These are phyloP conservation scores for Darevskia mixta DNA, from an alignment of 2,797 vertebrate species.

Conservation along the genomic window DNA sequence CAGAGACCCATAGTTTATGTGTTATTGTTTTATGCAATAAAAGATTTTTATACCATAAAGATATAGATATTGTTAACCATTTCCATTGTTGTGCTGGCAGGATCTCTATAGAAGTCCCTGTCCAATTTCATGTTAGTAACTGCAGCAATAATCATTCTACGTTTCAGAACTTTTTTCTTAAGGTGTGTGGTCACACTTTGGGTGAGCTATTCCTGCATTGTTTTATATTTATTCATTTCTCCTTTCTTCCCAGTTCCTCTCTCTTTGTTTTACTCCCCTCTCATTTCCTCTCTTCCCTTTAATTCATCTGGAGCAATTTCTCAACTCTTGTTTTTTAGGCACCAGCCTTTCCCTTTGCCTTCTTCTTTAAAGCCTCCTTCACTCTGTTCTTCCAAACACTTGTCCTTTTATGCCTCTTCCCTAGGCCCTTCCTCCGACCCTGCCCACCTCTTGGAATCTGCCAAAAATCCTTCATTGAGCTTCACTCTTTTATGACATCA, in stretches of 20 bases:
- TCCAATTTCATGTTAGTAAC: too few relatives aligned
- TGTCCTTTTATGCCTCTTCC: neutral
- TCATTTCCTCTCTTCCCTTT: neutral
- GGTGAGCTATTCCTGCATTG: neutral
- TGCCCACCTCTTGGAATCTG: too few relatives aligned
- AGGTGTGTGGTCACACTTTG: neutral
- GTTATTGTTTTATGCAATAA: too few relatives aligned
- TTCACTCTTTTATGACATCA: neutral
- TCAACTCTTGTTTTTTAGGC: neutral
- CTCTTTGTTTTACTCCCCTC: neutral
- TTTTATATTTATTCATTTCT: neutral
- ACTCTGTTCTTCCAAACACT: neutral
- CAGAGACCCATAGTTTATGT: too few relatives aligned
- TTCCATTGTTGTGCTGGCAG: too few relatives aligned
- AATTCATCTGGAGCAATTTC: neutral
- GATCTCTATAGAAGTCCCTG: too few relatives aligned
- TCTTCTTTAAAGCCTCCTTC: neutral
- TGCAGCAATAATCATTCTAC: too few relatives aligned
- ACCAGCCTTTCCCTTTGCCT: neutral
- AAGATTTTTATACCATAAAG: too few relatives aligned
- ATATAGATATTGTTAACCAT: too few relatives aligned
- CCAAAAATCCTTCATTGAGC: neutral
- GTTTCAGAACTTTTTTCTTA: neutral
- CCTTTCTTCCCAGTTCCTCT: neutral
- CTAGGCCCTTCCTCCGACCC: neutral